These are phyloP conservation scores for Drosophila triauraria DNA, from an alignment of 1,140 invertebrate genomes.

Conservation along the genomic window DNA sequence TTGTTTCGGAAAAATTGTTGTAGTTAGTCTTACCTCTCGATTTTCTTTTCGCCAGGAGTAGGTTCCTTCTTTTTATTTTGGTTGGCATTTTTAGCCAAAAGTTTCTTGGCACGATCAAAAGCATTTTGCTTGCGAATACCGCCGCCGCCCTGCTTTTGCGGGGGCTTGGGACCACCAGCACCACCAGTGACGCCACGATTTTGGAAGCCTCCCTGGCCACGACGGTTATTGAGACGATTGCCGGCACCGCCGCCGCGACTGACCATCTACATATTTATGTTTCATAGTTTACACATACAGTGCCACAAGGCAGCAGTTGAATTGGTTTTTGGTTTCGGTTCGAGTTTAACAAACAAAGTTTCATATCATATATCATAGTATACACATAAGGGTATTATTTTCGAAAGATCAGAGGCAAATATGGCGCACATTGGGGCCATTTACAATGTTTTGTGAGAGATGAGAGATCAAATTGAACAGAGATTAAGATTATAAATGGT, in stretches of 20 bases:
- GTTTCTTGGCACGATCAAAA: conserved; percentile 85
- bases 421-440: conserved; percentile 38
- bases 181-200: conserved; percentile 79
- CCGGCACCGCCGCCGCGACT: conserved; percentile 84
- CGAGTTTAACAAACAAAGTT: conserved; percentile 34
- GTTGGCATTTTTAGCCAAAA: conserved; percentile 85
- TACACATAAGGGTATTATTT: not conserved
- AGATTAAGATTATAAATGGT: conserved; percentile 13
- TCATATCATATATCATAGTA: conserved; percentile 5
- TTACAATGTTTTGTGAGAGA: conserved; percentile 36
- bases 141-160: conserved; percentile 83
- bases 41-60: conserved; percentile 85
- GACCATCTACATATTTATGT: conserved; percentile 74
- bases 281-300: conserved; percentile 12
- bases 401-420: conserved; percentile 33
- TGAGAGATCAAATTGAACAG: conserved; percentile 26
- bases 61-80: conserved; percentile 85
- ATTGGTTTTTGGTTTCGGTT: conserved; percentile 23
- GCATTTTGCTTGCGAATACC: conserved; percentile 85
- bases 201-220: conserved; percentile 85
- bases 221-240: conserved; percentile 85
- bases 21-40: conserved; percentile 84
- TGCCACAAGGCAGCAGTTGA: conserved; percentile 9
- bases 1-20: conserved; percentile 53
- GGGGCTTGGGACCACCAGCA: conserved; percentile 73